Evolutionary conservation across 1,140 invertebrate genomes (phyloP), one percentile per base, ranked within the genome.

Genomic region (Reticulitermes speratus): DNA sequence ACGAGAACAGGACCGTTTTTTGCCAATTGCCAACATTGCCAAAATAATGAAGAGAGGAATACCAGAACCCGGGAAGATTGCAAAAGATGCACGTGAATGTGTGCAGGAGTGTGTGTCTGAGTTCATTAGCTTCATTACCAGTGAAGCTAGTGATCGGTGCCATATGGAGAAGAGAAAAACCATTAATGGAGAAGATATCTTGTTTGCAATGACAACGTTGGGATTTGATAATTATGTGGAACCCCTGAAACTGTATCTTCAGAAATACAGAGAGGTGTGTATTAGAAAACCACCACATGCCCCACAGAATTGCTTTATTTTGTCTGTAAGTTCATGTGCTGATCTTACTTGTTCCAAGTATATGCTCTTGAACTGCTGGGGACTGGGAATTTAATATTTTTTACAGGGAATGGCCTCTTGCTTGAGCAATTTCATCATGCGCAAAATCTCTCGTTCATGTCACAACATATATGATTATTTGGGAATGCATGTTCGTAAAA

Each of bases 51-150:
- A 99, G 91, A 95, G 96, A 90, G 97, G 97, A 11, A 98, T 99
- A 88, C 99, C 99, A 11, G 96, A 97, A 87, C 95, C 96, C 88
- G 99, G 98, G 89, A 99, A 99, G 96, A 99, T 99, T 89, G 98
- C 99, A 1, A 99, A 99, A 93, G 99, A 99, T 93, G 98, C 99
- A 0, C 94, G 99, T 88, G 99, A 99, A 92, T 99, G 98, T 93
- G 97, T 99, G 32, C 99, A 99, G 92, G 99, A 99, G 91, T 99
- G 99, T 93, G 98, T 99, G 65, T 99, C 98, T 0, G 99, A 99
- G 90, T 99, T 99, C 90, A 99, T 99, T 89, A 99, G 98, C 88
- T 99, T 99, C 90, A 98, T 99, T 83, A 99, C 99, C 0, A 99
- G 97, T 89, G 99, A 99, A 93, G 98, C 98, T 0, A 98, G 97